Percentiles rank a stretch among this genome's conserved stretches.
phyloP scores from a whole-genome alignment of 1,140 invertebrate genomes.

The Melitaea cinxia region DNA sequence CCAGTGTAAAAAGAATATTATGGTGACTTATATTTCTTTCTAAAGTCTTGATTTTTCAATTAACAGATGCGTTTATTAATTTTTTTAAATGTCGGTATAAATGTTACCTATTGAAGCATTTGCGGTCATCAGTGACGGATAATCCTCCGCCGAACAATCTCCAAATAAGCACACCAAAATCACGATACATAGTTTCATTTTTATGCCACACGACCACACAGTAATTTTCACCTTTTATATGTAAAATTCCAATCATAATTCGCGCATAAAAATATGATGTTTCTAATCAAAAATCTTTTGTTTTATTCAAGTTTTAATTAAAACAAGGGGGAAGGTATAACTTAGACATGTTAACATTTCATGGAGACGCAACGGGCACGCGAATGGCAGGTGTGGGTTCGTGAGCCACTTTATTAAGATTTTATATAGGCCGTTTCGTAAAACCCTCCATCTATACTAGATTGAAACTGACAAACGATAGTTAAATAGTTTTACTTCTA shows the following conservation, averaged over 20 bases:
- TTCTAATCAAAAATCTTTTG: conserved; percentile 40
- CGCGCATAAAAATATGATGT: conserved; percentile 36
- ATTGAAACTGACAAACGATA: too few relatives aligned
- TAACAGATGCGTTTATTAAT: neutral
- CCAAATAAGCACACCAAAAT: conserved; percentile 42
- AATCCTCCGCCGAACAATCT: conserved; percentile 78
- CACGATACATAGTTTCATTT: conserved; percentile 55
- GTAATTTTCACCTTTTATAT: conserved; percentile 25
- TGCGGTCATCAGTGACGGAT: conserved; percentile 85
- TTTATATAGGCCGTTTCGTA: conserved; percentile 33
- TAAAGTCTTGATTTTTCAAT: too few relatives aligned
- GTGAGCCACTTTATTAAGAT: conserved; percentile 27
- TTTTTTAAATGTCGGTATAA: neutral
- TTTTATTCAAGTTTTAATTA: conserved; percentile 56
- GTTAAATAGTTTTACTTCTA: too few relatives aligned
- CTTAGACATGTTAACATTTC: conserved; percentile 49
- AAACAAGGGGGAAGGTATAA: conserved; percentile 26
- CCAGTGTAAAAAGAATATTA: too few relatives aligned
- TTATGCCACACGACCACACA: conserved; percentile 35
- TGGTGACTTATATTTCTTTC: too few relatives aligned
- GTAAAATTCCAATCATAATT: conserved; percentile 62
- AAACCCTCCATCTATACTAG: too few relatives aligned
- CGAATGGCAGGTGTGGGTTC: conserved; percentile 30
- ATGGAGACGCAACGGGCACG: conserved; percentile 25
- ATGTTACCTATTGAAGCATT: conserved; percentile 87